Base-by-base conservation (phyloP, 2,888 invertebrate genomes). In the Plebejus argus region DNA sequence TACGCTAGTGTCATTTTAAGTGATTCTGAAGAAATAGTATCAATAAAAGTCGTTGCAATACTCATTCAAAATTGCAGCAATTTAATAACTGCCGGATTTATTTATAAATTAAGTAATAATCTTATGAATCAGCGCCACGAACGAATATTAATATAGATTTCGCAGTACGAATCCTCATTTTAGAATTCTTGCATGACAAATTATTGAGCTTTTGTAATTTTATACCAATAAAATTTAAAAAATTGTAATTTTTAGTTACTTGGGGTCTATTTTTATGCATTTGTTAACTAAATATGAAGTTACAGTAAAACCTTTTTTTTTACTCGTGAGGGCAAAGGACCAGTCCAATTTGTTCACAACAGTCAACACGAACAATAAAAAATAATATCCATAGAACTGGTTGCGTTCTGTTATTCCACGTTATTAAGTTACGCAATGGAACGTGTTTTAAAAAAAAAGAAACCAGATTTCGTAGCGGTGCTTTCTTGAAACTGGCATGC, bases 391-490 rank as follows among this genome's bases (percentile, higher is more conserved):
- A 77, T 78, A 78, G 78, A 84, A 84, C 84, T 82, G 83, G 85
- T 84, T 82, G 79, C 77, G 79, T 79, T 66, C 66, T 78, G 81
- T 82, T 82, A 82, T 83, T 82, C 85, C 82, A 83, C 82, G 81
- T 83, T 82, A 83, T 84, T 82, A 81, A 80, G 85, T 89, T 89
- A 88, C 88, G 88, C 87, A 90, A 90, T 82, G 78, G 78, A 84
- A 84, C 84, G 82, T 82, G 83, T 83, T 81, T 83, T 84, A 85
- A 85, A 87, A 86, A 53, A 53, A 89, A 88, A 86, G 87, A 88
- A 90, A 90, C 89, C 88, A 86, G 88, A 88, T 86, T 87, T 84
- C 78, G 78, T 83, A 82, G 83, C 83, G 80, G 83, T 83, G 84
- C 85, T 88, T 89, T 89, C 85, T 85, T 86, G 84, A 83, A 83